Evolutionary conservation across 2,113 vertebrate genomes (phyloP).

Genomic region (Todiramphus chloris): DNA sequence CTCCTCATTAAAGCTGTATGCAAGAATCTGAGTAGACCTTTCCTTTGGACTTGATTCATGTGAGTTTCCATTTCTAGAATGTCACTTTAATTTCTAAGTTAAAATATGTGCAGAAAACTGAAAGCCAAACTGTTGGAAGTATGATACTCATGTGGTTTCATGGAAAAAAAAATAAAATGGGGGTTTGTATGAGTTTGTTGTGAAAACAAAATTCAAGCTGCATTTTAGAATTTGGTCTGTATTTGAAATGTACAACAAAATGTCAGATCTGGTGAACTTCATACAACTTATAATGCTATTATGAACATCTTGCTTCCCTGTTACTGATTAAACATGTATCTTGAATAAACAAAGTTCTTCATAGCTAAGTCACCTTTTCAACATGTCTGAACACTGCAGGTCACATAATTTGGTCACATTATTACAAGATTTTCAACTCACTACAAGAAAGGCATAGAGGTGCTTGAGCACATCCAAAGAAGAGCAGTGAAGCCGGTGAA

Average conservation of each 20-base stretch:
- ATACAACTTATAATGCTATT: not conserved
- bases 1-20: not conserved
- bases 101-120: not conserved
- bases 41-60: constrained; percentile 21
- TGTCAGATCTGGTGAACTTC: not conserved
- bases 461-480: not conserved
- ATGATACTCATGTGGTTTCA: not conserved
- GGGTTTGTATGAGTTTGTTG: not conserved
- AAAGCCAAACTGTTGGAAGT: not conserved
- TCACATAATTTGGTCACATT: not conserved
- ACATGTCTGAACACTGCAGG: not conserved
- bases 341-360: not conserved
- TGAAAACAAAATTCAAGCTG: constrained; percentile 14
- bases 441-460: not conserved
- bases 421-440: not conserved
- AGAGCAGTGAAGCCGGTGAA: not conserved
- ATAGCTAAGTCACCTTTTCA: not conserved
- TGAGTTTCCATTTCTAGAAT: constrained; percentile 36
- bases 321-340: not conserved
- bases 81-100: constrained; percentile 16
- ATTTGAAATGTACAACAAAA: not conserved
- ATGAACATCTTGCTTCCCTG: not conserved
- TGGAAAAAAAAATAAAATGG: not conserved
- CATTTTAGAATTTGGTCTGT: not conserved
- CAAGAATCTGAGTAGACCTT: constrained; percentile 27